Evolutionary conservation across 2,888 invertebrate genomes (phyloP).

Genomic region (Pandemis heparana): DNA sequence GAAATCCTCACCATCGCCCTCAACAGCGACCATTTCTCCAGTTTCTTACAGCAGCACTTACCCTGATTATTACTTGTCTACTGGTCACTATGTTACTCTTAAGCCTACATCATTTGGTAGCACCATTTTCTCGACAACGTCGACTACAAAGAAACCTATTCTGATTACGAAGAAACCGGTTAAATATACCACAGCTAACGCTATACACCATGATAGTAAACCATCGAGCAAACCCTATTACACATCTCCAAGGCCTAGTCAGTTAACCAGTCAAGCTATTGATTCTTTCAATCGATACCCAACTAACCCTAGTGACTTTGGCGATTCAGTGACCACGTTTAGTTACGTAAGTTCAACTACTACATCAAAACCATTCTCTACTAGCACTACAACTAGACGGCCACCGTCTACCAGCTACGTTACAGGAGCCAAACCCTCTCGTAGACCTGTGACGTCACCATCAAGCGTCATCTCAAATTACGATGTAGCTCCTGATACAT

Average conservation of each 20-base stretch:
- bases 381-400: slow-evolving; percentile 67
- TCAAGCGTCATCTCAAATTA: slow-evolving; percentile 63
- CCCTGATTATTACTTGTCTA: slow-evolving; percentile 65
- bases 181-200: slow-evolving; percentile 68
- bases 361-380: slow-evolving; percentile 58
- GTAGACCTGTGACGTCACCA: slow-evolving; percentile 75
- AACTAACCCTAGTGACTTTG: slow-evolving; percentile 74
- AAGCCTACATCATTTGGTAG: slow-evolving; percentile 66
- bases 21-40: slow-evolving; percentile 59
- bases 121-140: slow-evolving; percentile 43
- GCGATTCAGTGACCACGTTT: slow-evolving; percentile 73
- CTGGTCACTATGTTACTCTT: slow-evolving; percentile 76
- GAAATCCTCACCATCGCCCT: slow-evolving; percentile 72
- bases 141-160: slow-evolving; percentile 56
- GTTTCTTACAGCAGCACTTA: slow-evolving; percentile 68
- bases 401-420: slow-evolving; percentile 81
- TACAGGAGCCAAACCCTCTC: slow-evolving; percentile 77
- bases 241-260: slow-evolving; percentile 74
- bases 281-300: slow-evolving; percentile 79
- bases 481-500: slow-evolving; percentile 70
- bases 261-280: slow-evolving; percentile 77
- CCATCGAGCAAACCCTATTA: slow-evolving; percentile 61
- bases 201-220: slow-evolving; percentile 62
- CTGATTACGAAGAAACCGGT: slow-evolving; percentile 62
- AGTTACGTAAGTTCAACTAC: slow-evolving; percentile 73